Conservation (phyloP, 2,797 vertebrate genomes). For the Sebastes trivittatus region DNA sequence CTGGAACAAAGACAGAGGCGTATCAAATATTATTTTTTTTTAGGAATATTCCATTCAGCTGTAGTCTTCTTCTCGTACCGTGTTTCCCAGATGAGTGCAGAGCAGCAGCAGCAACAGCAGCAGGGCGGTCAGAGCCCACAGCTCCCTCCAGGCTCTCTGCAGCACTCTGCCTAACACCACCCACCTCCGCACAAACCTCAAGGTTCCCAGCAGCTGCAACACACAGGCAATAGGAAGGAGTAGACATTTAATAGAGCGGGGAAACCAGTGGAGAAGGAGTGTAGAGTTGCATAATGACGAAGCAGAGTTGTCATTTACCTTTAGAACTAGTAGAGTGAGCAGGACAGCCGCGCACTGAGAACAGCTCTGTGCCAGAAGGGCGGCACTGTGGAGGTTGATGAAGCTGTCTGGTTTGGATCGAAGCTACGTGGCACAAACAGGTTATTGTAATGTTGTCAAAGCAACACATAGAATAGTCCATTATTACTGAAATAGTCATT, state of each 20-base stretch:
- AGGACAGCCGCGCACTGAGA: conserved; percentile 78
- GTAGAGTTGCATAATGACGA: background rate
- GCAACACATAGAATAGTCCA: background rate
- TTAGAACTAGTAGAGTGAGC: conserved; percentile 78
- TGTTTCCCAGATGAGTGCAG: conserved; percentile 74
- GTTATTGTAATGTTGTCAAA: background rate
- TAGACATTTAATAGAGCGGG: background rate
- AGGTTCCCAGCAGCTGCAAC: conserved; percentile 77
- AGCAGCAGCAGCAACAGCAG: conserved; percentile 73
- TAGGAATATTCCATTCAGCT: background rate
- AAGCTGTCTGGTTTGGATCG: conserved; percentile 56
- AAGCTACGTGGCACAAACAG: conserved; percentile 43
- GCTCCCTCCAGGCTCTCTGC: conserved; percentile 70
- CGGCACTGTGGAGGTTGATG: conserved; percentile 74
- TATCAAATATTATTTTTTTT: background rate
- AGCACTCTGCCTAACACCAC: conserved; percentile 77
- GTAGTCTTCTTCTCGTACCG: conserved; percentile 61
- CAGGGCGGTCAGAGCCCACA: conserved; percentile 65
- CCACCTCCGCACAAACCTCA: conserved; percentile 83
- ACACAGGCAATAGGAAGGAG: background rate
- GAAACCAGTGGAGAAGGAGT: background rate
- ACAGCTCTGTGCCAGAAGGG: conserved; percentile 65
- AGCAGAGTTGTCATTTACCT: conserved; percentile 62
- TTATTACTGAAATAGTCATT: background rate
- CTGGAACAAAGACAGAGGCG: conserved; percentile 51